phyloP scores from a whole-genome alignment of 2,113 vertebrate genomes.

The Brachyistius frenatus region DNA sequence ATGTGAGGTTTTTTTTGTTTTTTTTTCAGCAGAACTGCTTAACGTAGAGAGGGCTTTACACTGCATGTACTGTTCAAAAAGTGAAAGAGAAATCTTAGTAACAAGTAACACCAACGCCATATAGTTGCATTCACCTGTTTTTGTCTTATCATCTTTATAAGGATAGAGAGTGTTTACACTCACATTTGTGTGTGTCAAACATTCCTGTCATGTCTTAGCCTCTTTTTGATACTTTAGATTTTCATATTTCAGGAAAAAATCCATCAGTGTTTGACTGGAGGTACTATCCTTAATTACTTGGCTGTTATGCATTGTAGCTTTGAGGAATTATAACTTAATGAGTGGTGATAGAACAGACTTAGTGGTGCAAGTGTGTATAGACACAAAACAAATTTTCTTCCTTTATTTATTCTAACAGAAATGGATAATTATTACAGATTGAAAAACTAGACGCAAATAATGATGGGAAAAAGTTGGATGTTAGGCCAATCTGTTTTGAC shows the following conservation, averaged over 20 bases:
- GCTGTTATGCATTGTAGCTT: no score
- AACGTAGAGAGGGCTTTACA: background rate
- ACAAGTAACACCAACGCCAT: slow-evolving; percentile 10
- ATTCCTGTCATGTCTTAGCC: background rate
- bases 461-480: slow-evolving; percentile 5
- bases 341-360: background rate
- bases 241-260: no score
- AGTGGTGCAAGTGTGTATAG: slow-evolving; percentile 3
- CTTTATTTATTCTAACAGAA: slow-evolving; percentile 23
- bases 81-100: background rate
- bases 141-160: no score
- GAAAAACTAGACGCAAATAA: slow-evolving; percentile 34
- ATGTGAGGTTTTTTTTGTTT: background rate
- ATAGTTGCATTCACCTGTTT: background rate
- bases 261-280: no score
- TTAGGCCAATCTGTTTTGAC: slow-evolving; percentile 17
- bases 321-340: background rate
- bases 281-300: no score
- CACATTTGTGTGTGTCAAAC: background rate
- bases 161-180: background rate
- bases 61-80: no score
- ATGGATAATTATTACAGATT: slow-evolving; percentile 18
- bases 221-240: background rate
- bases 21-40: background rate
- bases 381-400: slow-evolving; percentile 11